Evolutionary conservation across 2,888 invertebrate genomes (phyloP), one percentile per base, ranked within the genome.

Genomic region (Trichogramma evanescens): DNA sequence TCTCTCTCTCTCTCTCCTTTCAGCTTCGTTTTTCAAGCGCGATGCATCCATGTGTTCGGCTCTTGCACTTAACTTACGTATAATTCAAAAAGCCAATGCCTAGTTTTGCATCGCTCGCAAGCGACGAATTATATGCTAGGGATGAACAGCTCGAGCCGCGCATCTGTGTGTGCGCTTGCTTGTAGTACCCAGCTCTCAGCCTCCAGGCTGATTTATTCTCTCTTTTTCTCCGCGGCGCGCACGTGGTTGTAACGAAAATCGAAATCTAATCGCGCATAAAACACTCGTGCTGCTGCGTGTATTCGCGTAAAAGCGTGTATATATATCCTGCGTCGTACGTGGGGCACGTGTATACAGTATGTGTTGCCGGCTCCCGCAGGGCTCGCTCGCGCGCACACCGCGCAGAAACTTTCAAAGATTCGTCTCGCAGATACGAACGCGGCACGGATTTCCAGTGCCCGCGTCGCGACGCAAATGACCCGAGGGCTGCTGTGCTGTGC

Each of bases 201-300:
- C 26, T 26, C 3, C 26, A 26, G 26, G 26, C 26, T 26, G 26
- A 26, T 26, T 26, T 26, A 26, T 26, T 26, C 26, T 26, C 26
- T 26, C 26, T 26, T 26, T 26, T 51, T 56, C 39, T 42, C 43
- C 5, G 39, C 38, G 9, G 43, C 9, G 9, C 39, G n/a, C 7
- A 44, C 44, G 39, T 8, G 38, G 50, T 26, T 26, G 26, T 26
- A 56, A 46, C 39, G 26, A 40, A 42, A 54, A 59, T 54, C 48
- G 57, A 26, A 58, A 54, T 54, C 42, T 54, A 58, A 58, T 58
- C 61, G 51, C 9, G 10, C 6, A 13, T 10, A 10, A 6, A 48
- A 48, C 48, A 44, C 41, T 49, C 44, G 45, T 52, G 54, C 44
- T 46, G 50, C 53, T 39, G 8, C n/a, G 55, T 38, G n/a, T 50